These are phyloP conservation scores for Labroides dimidiatus DNA, from an alignment of 2,797 vertebrate genomes.

Conservation along the genomic window DNA sequence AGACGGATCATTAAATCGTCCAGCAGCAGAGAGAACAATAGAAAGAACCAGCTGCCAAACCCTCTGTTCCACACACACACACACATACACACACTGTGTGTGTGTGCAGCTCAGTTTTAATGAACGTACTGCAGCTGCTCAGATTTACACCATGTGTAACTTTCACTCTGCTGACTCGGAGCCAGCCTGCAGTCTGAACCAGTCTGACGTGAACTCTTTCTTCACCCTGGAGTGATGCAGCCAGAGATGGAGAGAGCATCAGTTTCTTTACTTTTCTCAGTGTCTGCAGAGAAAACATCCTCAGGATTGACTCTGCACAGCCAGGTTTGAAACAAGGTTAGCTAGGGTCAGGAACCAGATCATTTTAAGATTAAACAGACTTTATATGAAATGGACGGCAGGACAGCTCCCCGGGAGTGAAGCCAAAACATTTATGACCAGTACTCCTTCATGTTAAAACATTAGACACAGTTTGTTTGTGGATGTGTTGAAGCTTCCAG, in stretches of 20 bases:
- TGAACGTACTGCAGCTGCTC: slow-evolving; percentile 38
- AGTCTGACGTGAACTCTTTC: too few species aligned
- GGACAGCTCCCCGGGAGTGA: too few species aligned
- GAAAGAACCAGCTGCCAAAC: slow-evolving; percentile 60
- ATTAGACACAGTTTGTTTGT: too few species aligned
- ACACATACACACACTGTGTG: slow-evolving; percentile 26
- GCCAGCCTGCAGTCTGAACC: slow-evolving; percentile 10
- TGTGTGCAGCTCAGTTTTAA: slow-evolving; percentile 1
- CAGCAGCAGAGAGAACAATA: slow-evolving; percentile 50
- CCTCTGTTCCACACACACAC: slow-evolving; percentile 34
- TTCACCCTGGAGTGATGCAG: not conserved
- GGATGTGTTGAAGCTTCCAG: too few species aligned
- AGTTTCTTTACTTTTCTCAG: not conserved
- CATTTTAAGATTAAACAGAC: too few species aligned
- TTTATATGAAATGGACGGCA: too few species aligned
- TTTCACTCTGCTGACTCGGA: slow-evolving; percentile 19
- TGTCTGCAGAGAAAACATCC: not conserved
- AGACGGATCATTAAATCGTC: slow-evolving; percentile 69
- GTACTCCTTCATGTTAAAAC: too few species aligned
- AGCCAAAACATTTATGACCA: too few species aligned
- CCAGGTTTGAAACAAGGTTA: too few species aligned
- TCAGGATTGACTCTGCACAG: too few species aligned
- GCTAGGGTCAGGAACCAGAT: too few species aligned
- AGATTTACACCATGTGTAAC: slow-evolving; percentile 8
- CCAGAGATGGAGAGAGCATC: not conserved